Percentiles rank a stretch among this genome's conserved stretches.
Conservation (phyloP, 2,888 invertebrate species). For the Rhogogaster chlorosoma region DNA sequence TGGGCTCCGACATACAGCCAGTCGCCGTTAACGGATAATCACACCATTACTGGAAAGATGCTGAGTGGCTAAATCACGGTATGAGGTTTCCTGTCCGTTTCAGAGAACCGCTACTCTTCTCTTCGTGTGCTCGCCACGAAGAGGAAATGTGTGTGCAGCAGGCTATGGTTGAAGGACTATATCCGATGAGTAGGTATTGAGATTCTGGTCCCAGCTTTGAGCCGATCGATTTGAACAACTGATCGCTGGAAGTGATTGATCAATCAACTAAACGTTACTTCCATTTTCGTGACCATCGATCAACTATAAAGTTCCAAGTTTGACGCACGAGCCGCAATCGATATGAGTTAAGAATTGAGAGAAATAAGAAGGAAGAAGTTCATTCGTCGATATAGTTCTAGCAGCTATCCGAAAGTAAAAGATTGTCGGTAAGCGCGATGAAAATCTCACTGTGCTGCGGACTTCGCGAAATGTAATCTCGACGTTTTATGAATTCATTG, state of each 20-base stretch:
- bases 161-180: background rate
- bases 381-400: background rate
- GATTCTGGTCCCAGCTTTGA: background rate
- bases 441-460: background rate
- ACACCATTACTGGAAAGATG: conserved; percentile 47
- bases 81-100: conserved; percentile 22
- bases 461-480: background rate
- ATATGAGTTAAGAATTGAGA: background rate
- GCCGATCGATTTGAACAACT: conserved; percentile 5
- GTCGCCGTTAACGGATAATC: conserved; percentile 43
- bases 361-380: background rate
- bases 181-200: background rate
- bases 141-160: background rate
- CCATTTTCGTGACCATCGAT: background rate
- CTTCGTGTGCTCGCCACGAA: background rate
- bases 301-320: background rate
- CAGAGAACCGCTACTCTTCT: background rate
- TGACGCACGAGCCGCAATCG: conserved; percentile 31
- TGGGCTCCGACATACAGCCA: background rate
- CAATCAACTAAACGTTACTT: background rate
- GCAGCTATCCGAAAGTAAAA: background rate
- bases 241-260: conserved; percentile 17
- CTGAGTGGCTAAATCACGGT: conserved; percentile 30
- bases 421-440: background rate
- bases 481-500: background rate